These are phyloP conservation scores for Psittacara wagleri DNA, from an alignment of 2,113 vertebrate genomes.

Conservation along the genomic window DNA sequence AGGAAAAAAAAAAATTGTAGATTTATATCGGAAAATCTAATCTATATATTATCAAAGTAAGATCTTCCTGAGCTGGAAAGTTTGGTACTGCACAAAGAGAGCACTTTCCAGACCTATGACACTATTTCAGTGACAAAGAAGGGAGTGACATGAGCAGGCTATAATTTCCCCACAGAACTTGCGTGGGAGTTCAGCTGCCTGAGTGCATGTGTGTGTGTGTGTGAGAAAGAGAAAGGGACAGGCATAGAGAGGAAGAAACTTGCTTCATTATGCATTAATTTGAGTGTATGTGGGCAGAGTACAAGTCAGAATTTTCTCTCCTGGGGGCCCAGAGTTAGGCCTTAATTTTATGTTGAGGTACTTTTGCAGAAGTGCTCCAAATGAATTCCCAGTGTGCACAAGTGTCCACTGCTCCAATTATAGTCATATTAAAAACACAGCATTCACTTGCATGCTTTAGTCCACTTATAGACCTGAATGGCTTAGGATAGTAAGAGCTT, in stretches of 20 bases:
- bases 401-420: neutral
- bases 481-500: neutral
- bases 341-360: neutral
- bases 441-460: neutral
- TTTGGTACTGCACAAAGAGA: neutral
- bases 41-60: neutral
- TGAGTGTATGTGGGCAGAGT: constrained; percentile 28
- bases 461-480: neutral
- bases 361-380: neutral
- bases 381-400: neutral
- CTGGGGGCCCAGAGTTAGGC: neutral
- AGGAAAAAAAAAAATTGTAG: neutral
- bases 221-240: constrained; percentile 38
- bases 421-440: neutral
- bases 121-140: constrained; percentile 37
- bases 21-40: neutral
- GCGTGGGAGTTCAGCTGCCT: constrained; percentile 40
- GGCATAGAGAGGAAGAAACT: neutral
- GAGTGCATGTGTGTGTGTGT: neutral
- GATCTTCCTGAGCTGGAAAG: neutral
- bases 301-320: constrained; percentile 34
- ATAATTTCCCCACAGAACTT: constrained; percentile 44
- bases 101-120: constrained; percentile 19
- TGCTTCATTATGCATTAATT: constrained; percentile 59
- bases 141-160: constrained; percentile 46